Percentiles rank a stretch among this genome's conserved stretches.
phyloP scores from a whole-genome alignment of 2,797 vertebrate genomes.

The Sebastes minor region DNA sequence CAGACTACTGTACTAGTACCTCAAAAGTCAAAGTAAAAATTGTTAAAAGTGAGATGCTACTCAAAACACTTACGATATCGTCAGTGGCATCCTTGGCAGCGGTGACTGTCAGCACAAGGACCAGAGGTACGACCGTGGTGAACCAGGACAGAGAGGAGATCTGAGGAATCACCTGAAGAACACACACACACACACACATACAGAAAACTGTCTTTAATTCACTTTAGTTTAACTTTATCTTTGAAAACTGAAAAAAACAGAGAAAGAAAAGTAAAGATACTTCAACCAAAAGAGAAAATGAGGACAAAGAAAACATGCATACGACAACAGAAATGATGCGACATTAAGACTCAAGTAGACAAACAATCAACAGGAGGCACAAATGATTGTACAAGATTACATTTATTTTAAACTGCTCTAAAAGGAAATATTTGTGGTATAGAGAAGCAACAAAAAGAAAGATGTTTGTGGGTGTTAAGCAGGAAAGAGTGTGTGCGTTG shows the following conservation, averaged over 20 bases:
- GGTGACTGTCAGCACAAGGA: constrained; percentile 90
- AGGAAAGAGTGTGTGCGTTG: rapidly evolving
- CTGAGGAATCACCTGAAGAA: constrained; percentile 77
- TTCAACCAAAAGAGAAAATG: neutral
- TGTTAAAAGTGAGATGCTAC: neutral
- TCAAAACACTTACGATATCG: constrained; percentile 85
- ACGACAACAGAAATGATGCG: neutral
- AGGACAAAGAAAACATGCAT: neutral
- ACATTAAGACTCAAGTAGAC: no score
- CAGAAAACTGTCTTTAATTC: neutral
- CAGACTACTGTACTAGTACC: neutral
- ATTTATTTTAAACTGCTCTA: neutral
- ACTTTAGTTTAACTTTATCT: neutral
- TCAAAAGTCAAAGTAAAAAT: neutral
- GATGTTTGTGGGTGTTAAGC: neutral
- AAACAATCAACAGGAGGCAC: neutral
- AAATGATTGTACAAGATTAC: neutral
- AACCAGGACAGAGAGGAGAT: constrained; percentile 95
- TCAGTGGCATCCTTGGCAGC: constrained; percentile 95
- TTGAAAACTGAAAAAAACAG: neutral
- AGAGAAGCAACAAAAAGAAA: neutral
- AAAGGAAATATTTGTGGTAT: neutral
- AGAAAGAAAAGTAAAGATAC: no score
- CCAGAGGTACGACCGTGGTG: constrained; percentile 92
- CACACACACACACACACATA: constrained; percentile 27